phyloP scores from a whole-genome alignment of 1,140 invertebrate genomes.

The Drosophila parabipectinata region DNA sequence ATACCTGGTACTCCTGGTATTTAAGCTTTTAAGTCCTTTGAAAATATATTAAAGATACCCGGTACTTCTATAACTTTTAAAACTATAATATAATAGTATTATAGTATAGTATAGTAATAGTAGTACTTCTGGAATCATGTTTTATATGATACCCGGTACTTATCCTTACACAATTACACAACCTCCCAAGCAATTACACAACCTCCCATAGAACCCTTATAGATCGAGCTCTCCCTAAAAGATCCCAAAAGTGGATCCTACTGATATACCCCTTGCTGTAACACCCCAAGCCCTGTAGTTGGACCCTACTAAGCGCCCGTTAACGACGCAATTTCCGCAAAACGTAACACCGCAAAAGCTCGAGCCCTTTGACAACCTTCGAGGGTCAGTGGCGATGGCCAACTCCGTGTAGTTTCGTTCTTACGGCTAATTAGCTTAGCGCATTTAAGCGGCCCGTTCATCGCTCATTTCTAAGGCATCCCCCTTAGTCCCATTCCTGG shows the following conservation, averaged over 20 bases:
- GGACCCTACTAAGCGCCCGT: conserved; percentile 41
- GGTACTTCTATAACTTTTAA: background rate
- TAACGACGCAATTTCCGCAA: conserved; percentile 62
- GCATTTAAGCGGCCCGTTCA: conserved; percentile 44
- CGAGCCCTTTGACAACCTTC: conserved; percentile 42
- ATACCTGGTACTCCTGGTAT: too few relatives aligned
- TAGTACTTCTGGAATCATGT: too few relatives aligned
- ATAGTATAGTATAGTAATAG: too few relatives aligned
- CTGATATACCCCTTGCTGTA: background rate
- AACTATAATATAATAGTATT: too few relatives aligned
- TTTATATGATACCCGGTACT: too few relatives aligned
- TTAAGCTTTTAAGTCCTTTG: too few relatives aligned
- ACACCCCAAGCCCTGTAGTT: background rate
- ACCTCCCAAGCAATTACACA: too few relatives aligned
- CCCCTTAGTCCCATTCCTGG: background rate
- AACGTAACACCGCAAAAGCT: background rate
- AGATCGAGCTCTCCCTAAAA: too few relatives aligned
- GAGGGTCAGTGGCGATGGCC: conserved; percentile 35
- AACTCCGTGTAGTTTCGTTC: conserved; percentile 27
- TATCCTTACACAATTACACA: too few relatives aligned
- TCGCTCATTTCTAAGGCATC: conserved; percentile 52
- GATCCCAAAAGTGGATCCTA: too few relatives aligned
- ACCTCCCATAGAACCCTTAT: too few relatives aligned
- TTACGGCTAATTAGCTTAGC: conserved; percentile 51
- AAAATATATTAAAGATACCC: too few relatives aligned